These are phyloP conservation scores for Jaculus jaculus DNA, from an alignment of 2,113 vertebrate species.

Conservation along the genomic window DNA sequence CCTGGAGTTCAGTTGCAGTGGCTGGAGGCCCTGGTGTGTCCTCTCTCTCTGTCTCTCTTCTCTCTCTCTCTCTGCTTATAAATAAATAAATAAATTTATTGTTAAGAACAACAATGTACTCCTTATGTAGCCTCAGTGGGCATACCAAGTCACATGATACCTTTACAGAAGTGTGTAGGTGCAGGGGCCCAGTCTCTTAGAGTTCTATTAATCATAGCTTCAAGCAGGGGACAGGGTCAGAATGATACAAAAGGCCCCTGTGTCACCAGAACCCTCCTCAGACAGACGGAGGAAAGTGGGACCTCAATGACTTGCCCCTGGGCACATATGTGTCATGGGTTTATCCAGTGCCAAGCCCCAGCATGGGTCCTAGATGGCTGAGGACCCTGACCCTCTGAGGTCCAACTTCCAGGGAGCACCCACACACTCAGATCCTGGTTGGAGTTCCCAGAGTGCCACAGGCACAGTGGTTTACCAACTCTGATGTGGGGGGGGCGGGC, in stretches of 20 bases:
- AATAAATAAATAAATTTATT: no score
- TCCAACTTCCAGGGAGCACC: fast-evolving
- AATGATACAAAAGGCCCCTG: neutral
- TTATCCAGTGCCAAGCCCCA: neutral
- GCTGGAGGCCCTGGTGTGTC: no score
- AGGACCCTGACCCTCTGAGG: neutral
- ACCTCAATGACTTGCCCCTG: neutral
- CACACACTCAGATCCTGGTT: neutral
- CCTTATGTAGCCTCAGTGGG: neutral
- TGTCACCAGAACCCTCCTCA: neutral
- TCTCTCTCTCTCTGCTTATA: no score
- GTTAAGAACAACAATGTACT: no score
- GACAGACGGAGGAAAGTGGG: neutral
- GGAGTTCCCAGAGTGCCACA: neutral
- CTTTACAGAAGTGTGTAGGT: neutral
- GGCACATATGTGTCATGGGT: neutral
- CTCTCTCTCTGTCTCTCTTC: no score
- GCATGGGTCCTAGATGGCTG: neutral
- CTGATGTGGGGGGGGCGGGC: neutral
- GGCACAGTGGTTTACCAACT: neutral
- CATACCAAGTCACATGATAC: neutral
- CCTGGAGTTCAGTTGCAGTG: no score
- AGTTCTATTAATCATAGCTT: neutral
- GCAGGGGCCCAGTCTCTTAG: neutral
- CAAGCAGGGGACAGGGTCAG: neutral